These are phyloP conservation scores for Hydropotes inermis DNA, from an alignment of 2,113 vertebrate genomes.

Conservation along the genomic window DNA sequence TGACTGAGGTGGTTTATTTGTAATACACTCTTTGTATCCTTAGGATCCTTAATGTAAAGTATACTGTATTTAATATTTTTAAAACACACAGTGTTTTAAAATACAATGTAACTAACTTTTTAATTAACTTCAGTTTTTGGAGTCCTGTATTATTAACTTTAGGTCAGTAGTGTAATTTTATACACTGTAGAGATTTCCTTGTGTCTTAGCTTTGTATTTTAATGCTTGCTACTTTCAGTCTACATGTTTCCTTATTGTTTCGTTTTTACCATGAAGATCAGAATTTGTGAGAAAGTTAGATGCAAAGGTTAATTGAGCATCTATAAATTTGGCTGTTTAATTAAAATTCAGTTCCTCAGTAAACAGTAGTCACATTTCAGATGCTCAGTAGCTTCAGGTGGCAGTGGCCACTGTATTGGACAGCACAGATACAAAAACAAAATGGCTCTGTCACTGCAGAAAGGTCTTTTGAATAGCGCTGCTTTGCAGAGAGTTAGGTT, in stretches of 20 bases:
- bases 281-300: neutral
- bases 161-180: neutral
- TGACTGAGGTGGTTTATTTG: neutral
- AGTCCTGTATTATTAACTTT: neutral
- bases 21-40: neutral
- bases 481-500: neutral
- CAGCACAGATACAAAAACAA: neutral
- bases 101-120: constrained; percentile 4
- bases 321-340: neutral
- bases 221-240: neutral
- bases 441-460: neutral
- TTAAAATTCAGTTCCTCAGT: neutral
- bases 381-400: neutral
- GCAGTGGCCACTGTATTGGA: neutral
- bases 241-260: neutral
- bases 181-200: neutral
- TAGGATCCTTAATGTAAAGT: neutral
- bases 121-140: neutral
- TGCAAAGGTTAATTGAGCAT: neutral
- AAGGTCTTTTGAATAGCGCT: neutral
- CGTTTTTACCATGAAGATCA: neutral
- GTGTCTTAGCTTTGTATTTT: constrained; percentile 23
- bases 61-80: neutral
- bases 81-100: neutral
- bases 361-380: neutral